phyloP scores from a whole-genome alignment of 2,113 vertebrate genomes.

The Rhinichthys klamathensis region DNA sequence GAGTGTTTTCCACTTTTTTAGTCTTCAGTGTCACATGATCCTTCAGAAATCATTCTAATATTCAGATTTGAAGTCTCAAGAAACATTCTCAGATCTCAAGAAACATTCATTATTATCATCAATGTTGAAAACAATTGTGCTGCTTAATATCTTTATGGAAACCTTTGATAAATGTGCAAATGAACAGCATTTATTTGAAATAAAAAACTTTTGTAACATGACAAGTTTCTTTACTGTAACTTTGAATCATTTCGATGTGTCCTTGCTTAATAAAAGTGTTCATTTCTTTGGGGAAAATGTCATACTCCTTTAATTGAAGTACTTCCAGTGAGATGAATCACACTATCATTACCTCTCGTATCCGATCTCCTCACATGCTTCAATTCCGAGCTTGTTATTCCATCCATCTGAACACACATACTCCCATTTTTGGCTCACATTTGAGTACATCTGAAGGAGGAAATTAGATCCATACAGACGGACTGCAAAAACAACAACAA shows the following conservation, averaged over 20 bases:
- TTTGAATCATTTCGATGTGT: too few species aligned
- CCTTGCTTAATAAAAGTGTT: too few species aligned
- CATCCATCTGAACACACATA: slow-evolving; percentile 70
- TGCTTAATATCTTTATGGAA: neutral
- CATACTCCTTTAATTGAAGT: too few species aligned
- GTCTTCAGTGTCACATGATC: neutral
- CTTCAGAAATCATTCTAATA: neutral
- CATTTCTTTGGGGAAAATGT: too few species aligned
- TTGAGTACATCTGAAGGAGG: slow-evolving; percentile 67
- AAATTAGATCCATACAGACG: slow-evolving; percentile 64
- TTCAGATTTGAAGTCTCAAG: neutral
- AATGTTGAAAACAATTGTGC: neutral
- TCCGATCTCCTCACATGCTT: slow-evolving; percentile 67
- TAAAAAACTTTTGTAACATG: neutral
- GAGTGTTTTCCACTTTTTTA: too few species aligned
- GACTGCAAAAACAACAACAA: slow-evolving; percentile 59
- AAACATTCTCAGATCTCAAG: too few species aligned
- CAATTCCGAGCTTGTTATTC: slow-evolving; percentile 55
- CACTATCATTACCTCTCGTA: slow-evolving; percentile 62
- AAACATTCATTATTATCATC: too few species aligned
- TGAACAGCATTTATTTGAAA: neutral
- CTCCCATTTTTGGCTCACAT: slow-evolving; percentile 63
- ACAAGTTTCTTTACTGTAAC: too few species aligned
- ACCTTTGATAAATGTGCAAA: neutral
- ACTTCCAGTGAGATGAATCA: too few species aligned